Percentiles rank a stretch among this genome's conserved stretches.
These are phyloP conservation scores for Numenius phaeopus DNA, from an alignment of 2,797 vertebrate genomes.

Conservation along the genomic window DNA sequence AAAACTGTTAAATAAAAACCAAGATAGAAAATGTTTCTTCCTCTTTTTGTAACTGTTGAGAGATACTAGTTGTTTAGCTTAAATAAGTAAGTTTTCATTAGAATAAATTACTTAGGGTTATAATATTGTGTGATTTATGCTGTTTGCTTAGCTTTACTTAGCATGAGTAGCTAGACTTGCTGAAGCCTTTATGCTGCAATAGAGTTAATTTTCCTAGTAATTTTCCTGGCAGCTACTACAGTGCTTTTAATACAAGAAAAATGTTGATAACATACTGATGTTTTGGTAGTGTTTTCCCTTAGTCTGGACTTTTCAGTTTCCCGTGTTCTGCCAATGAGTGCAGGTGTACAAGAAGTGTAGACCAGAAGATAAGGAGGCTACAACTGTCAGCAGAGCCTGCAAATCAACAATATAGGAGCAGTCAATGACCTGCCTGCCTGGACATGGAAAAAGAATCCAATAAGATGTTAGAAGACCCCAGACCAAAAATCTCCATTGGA, in stretches of 20 bases:
- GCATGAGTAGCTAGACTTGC: not conserved
- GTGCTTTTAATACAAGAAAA: not conserved
- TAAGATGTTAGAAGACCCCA: not conserved
- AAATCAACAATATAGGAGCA: not conserved
- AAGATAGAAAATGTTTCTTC: not conserved
- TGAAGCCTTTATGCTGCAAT: not conserved
- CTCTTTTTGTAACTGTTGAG: not conserved
- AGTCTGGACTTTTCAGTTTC: not conserved
- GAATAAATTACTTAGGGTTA: not conserved
- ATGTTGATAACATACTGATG: not conserved
- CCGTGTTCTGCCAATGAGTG: not conserved
- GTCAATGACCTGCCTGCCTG: not conserved
- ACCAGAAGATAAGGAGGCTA: not conserved
- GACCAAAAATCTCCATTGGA: not conserved
- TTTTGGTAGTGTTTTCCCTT: not conserved
- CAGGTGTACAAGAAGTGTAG: not conserved
- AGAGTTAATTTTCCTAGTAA: not conserved
- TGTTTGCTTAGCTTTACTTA: not conserved
- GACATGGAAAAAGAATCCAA: not conserved
- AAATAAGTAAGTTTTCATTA: not conserved
- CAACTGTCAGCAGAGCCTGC: not conserved
- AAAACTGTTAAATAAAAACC: not conserved
- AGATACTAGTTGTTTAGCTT: not conserved
- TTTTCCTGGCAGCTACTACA: not conserved
- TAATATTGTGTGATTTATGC: not conserved